Percentiles rank a stretch among this genome's conserved stretches.
phyloP scores from a whole-genome alignment of 2,113 vertebrate genomes.

The Orientallactaga bullata region DNA sequence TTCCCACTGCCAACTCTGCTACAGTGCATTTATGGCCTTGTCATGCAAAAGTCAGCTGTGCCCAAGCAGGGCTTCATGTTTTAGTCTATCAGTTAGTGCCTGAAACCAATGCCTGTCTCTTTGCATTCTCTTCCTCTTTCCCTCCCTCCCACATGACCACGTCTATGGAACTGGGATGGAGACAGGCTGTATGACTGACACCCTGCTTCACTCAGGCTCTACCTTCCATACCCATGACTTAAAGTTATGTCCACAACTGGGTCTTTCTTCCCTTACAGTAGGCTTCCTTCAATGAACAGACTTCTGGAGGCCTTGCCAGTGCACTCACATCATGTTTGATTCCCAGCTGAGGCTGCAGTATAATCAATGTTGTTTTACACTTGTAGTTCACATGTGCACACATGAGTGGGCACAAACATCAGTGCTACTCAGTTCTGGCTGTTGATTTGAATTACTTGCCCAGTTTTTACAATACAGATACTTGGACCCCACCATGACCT shows the following conservation, averaged over 20 bases:
- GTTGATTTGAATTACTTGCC: neutral
- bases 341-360: neutral
- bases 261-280: neutral
- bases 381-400: too few relatives aligned
- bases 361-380: neutral
- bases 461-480: too few relatives aligned
- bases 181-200: neutral
- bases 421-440: neutral
- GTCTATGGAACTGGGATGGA: neutral
- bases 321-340: neutral
- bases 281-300: neutral
- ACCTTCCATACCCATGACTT: neutral
- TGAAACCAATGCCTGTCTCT: too few relatives aligned
- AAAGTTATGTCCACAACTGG: neutral
- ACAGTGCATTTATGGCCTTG: neutral
- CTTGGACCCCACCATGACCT: too few relatives aligned
- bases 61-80: neutral
- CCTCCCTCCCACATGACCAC: neutral
- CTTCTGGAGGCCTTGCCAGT: neutral
- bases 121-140: too few relatives aligned
- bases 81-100: too few relatives aligned
- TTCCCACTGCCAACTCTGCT: neutral
- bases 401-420: too few relatives aligned
- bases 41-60: neutral
- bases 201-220: neutral